Conservation (phyloP, 2,113 vertebrate species). For the Muntiacus reevesi region DNA sequence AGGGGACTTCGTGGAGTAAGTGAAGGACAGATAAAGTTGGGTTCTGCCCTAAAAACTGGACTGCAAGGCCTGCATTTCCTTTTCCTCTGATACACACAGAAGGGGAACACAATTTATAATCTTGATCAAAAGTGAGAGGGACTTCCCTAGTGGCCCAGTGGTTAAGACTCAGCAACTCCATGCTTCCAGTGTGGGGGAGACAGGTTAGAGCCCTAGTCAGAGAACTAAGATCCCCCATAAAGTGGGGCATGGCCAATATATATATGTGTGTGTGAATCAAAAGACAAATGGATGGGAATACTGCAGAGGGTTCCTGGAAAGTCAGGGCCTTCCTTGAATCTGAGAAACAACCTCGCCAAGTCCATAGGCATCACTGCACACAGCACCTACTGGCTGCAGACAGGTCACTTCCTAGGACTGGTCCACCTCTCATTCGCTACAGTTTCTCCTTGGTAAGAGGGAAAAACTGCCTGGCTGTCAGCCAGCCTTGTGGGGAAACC, state of each 20-base stretch:
- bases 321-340: neutral
- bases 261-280: neutral
- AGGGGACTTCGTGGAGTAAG: neutral
- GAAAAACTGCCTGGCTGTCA: neutral
- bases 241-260: neutral
- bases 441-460: neutral
- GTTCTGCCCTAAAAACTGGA: neutral
- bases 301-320: neutral
- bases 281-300: neutral
- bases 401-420: neutral
- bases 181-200: neutral
- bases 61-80: neutral
- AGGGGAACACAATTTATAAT: neutral
- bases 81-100: neutral
- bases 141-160: neutral
- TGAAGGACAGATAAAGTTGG: neutral
- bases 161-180: neutral
- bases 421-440: neutral
- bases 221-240: neutral
- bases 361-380: accelerated
- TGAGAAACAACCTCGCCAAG: neutral
- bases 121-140: neutral
- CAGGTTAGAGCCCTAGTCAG: neutral
- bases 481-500: neutral
- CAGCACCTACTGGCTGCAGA: too few species aligned